Evolutionary conservation across 2,888 invertebrate genomes (phyloP), one percentile per base, ranked within the genome.

Genomic region (Catocala sponsa): DNA sequence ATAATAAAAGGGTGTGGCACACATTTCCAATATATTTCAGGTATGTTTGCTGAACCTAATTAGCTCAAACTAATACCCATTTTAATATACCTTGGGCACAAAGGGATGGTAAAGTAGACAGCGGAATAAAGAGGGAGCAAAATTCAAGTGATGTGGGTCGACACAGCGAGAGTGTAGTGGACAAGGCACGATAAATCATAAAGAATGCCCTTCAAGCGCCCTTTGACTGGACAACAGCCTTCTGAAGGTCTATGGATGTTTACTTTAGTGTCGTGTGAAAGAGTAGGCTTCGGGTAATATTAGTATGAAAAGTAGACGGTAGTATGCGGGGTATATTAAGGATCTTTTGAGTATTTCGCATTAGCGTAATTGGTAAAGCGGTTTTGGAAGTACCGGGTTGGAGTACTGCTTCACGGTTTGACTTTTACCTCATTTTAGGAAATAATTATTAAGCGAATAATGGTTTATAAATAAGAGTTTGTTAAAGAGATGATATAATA

Each of bases 141-240:
- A 47, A 61, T 52, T 57, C 50, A 56, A 47, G 51, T 76, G 79
- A 77, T 68, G 32, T 65, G 74, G 77, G 77, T 77, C 67, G 54
- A 68, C 60, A 63, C 56, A 50, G n/a, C 48, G 32, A 12, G 64
- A 60, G 67, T 75, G 80, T 63, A 60, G 65, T 63, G 59, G 65
- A 68, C 76, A 75, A 42, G 65, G 41, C 35, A 59, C 63, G 59
- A 80, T 78, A 78, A 79, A 78, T 78, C 80, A 78, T 79, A 76
- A 63, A 74, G 68, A 70, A 64, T 50, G 61, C 63, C 58, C 55
- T 49, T 59, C 49, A 42, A 49, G 56, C 55, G 55, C 53, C 52
- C 51, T 64, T 35, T 54, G 52, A 59, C 50, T 48, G 35, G 47
- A 48, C 58, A 43, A 49, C 55, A 55, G 55, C 33, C 25, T 48